These are phyloP conservation scores for Acanthosepion pharaonis DNA, from an alignment of 2,888 invertebrate species.

Conservation along the genomic window DNA sequence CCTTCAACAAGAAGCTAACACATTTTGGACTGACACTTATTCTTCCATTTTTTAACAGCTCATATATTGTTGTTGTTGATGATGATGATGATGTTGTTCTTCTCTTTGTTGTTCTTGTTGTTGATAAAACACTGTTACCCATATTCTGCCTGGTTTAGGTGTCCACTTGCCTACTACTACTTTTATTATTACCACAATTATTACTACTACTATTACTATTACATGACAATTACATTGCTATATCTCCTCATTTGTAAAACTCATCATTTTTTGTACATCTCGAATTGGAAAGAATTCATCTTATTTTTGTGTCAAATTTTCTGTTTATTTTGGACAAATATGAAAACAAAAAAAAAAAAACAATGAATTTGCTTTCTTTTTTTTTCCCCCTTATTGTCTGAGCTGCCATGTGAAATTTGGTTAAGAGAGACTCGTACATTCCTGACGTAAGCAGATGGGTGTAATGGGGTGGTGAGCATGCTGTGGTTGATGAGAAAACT, in stretches of 20 bases:
- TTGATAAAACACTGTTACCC: conserved; percentile 33
- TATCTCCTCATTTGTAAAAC: conserved; percentile 14
- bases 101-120: not conserved
- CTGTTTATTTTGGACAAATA: not conserved
- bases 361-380: not conserved
- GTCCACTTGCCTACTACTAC: conserved; percentile 10
- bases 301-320: conserved; percentile 13
- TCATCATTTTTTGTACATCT: not conserved
- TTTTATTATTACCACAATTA: not conserved
- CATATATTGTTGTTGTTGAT: conserved; percentile 33
- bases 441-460: not conserved
- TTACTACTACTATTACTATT: not conserved
- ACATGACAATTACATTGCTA: conserved; percentile 17
- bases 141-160: conserved; percentile 21
- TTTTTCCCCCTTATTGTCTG: not conserved
- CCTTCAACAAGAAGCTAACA: conserved; percentile 33
- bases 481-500: conserved; percentile 16
- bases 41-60: conserved; percentile 33
- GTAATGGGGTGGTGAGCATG: not conserved
- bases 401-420: conserved; percentile 10
- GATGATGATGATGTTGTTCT: not conserved
- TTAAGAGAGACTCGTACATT: not conserved
- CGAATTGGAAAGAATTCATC: conserved; percentile 21
- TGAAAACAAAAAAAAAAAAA: not conserved
- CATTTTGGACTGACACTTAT: not conserved